Conservation (phyloP, 2,797 vertebrate genomes). For the Hylomyscus alleni region DNA sequence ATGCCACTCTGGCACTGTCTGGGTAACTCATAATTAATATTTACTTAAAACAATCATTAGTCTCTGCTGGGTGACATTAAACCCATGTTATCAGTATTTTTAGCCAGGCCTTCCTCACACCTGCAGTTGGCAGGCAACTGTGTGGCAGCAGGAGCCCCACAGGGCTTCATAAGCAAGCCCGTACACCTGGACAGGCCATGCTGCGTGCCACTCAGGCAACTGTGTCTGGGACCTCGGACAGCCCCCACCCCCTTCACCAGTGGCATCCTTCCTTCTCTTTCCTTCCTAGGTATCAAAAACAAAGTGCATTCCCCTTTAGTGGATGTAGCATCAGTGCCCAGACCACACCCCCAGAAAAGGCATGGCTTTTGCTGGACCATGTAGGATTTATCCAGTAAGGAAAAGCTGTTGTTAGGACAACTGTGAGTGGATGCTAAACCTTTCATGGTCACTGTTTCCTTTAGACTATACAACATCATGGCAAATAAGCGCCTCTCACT, state of each 20-base stretch:
- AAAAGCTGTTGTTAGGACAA: not conserved
- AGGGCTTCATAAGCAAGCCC: slow-evolving; percentile 67
- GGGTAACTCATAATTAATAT: slow-evolving; percentile 82
- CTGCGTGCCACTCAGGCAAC: not conserved
- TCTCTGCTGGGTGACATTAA: slow-evolving; percentile 82
- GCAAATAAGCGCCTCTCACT: not conserved
- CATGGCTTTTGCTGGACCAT: slow-evolving; percentile 9
- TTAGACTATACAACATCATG: not conserved
- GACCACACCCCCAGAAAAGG: slow-evolving; percentile 23
- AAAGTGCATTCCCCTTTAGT: not conserved
- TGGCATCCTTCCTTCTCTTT: not conserved
- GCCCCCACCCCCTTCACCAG: not conserved
- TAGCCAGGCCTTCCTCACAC: slow-evolving; percentile 77
- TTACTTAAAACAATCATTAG: slow-evolving; percentile 86
- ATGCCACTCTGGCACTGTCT: slow-evolving; percentile 65
- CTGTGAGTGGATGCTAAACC: not conserved
- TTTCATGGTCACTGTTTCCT: not conserved
- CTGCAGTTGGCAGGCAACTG: slow-evolving; percentile 60
- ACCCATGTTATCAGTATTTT: slow-evolving; percentile 79
- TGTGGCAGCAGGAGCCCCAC: slow-evolving; percentile 58
- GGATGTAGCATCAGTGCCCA: not conserved
- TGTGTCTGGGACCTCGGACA: fast-evolving
- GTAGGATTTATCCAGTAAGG: slow-evolving; percentile 28
- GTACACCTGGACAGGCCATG: slow-evolving; percentile 66
- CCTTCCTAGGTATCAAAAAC: not conserved